A percentile compares a stretch with the other conserved stretches of the same genome.
These are phyloP conservation scores for Loriculus beryllinus DNA, from an alignment of 2,797 vertebrate species.

Conservation along the genomic window DNA sequence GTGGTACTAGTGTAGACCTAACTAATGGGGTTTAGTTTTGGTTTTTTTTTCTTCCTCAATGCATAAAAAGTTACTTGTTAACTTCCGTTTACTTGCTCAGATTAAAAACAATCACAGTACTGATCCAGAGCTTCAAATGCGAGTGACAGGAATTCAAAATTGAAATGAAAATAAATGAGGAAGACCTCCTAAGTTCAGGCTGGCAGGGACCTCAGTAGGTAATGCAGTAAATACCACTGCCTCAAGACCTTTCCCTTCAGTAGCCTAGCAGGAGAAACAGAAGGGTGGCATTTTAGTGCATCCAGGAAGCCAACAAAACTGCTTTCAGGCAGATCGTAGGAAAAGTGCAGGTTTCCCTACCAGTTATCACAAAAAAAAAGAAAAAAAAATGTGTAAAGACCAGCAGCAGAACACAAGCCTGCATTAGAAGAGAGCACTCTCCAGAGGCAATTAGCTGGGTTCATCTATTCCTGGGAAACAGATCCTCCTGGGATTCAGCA, in stretches of 20 bases:
- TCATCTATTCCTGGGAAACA: not conserved
- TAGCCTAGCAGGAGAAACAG: not conserved
- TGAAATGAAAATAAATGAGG: not conserved
- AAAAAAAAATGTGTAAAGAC: not conserved
- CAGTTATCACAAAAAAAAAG: not conserved
- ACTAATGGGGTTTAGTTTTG: not conserved
- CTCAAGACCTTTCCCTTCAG: not conserved
- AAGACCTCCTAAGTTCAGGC: not conserved
- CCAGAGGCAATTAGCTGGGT: not conserved
- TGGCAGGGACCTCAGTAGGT: not conserved
- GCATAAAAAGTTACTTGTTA: not conserved
- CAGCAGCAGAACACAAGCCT: not conserved
- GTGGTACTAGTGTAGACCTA: rapidly evolving
- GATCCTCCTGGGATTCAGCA: not conserved
- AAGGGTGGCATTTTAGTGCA: not conserved
- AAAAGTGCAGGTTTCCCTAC: not conserved
- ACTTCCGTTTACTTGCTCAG: not conserved
- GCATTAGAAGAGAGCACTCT: not conserved
- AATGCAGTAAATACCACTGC: not conserved
- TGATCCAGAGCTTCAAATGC: not conserved
- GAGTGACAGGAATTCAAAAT: not conserved
- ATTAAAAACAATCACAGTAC: not conserved
- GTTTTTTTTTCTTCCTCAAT: not conserved
- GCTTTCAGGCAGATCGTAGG: not conserved
- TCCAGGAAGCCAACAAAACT: not conserved